A percentile compares a stretch with the other conserved stretches of the same genome.
These are phyloP conservation scores for Papilio aristodemus DNA, from an alignment of 1,140 invertebrate genomes.

Conservation along the genomic window DNA sequence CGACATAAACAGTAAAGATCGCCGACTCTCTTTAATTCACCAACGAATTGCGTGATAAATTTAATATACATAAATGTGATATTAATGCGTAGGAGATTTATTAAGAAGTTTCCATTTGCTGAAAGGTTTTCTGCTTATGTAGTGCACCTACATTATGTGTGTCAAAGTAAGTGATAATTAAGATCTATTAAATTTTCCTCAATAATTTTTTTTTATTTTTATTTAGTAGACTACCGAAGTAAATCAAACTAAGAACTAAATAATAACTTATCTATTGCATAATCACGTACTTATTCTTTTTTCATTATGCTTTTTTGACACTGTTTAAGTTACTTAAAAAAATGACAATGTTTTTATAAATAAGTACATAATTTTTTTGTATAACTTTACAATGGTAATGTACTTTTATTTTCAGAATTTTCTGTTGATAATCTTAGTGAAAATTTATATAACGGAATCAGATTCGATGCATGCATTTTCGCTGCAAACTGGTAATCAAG, in stretches of 20 bases:
- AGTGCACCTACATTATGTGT: slow-evolving; percentile 4
- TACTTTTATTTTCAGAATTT: slow-evolving; percentile 2
- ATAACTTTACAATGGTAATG: not conserved
- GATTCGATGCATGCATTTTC: slow-evolving; percentile 9
- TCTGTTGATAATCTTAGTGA: not conserved
- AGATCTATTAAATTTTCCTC: not conserved
- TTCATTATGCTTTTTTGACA: too few species aligned
- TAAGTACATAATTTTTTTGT: not conserved
- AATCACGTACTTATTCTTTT: too few species aligned
- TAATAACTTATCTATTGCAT: too few species aligned
- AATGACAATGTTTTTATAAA: too few species aligned
- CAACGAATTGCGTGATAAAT: not conserved
- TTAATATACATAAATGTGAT: not conserved
- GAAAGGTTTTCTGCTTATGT: not conserved
- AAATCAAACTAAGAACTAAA: too few species aligned
- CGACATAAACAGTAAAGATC: not conserved
- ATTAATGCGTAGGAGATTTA: too few species aligned
- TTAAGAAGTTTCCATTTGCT: not conserved
- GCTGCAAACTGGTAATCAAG: not conserved
- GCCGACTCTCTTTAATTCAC: not conserved
- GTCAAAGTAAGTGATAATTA: slow-evolving; percentile 9
- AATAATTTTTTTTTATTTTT: not conserved
- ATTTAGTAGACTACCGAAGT: too few species aligned
- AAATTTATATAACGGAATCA: slow-evolving; percentile 1
- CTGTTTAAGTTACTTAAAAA: too few species aligned